phyloP scores from a whole-genome alignment of 1,140 invertebrate genomes.

The Metopolophium dirhodum region DNA sequence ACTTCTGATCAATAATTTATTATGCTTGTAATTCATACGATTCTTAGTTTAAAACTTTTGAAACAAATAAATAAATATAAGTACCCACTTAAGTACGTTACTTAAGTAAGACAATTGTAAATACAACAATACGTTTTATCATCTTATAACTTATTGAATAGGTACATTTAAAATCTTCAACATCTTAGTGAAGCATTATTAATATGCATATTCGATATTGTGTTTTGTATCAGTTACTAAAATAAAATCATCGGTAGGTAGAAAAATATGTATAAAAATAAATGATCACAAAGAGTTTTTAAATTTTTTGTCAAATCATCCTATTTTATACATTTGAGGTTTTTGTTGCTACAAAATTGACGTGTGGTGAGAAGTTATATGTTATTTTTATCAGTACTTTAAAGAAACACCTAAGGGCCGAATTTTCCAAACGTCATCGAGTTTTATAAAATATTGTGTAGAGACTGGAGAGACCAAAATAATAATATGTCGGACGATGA shows the following conservation, averaged over 20 bases:
- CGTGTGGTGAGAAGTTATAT: background rate
- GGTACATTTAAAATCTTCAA: background rate
- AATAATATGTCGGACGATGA: background rate
- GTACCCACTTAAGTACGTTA: background rate
- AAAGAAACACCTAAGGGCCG: background rate
- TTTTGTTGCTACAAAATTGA: background rate
- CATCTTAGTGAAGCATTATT: background rate
- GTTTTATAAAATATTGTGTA: background rate
- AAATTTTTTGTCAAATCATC: background rate
- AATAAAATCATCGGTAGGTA: background rate
- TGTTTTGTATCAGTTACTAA: background rate
- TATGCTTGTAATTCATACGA: background rate
- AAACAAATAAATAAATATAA: background rate
- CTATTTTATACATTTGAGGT: background rate
- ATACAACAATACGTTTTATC: background rate
- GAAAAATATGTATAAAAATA: background rate
- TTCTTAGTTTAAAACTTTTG: background rate
- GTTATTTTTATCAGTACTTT: background rate
- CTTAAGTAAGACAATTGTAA: background rate
- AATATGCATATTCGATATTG: background rate
- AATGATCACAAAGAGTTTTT: background rate
- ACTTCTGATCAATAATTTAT: background rate
- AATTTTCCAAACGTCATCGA: background rate
- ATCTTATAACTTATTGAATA: background rate
- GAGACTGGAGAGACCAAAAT: background rate